A percentile compares a stretch with the other conserved stretches of the same genome.
These are phyloP conservation scores for Manduca sexta DNA, from an alignment of 1,140 invertebrate species.

Conservation along the genomic window DNA sequence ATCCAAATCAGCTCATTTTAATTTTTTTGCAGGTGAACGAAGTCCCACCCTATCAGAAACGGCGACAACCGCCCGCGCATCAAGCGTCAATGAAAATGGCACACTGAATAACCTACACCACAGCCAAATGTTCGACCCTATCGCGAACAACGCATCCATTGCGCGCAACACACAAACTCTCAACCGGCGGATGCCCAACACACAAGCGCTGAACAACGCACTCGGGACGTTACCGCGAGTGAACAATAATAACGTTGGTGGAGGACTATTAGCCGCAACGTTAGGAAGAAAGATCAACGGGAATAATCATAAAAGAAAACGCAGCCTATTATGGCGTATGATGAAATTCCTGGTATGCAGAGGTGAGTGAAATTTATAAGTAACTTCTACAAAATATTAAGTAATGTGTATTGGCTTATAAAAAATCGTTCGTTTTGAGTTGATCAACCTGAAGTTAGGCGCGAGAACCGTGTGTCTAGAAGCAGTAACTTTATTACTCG, in stretches of 20 bases:
- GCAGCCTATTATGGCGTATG: slow-evolving; percentile 71
- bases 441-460: too few species aligned
- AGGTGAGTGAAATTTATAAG: slow-evolving; percentile 47
- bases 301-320: slow-evolving; percentile 65
- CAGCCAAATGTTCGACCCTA: slow-evolving; percentile 70
- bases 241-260: slow-evolving; percentile 57
- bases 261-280: slow-evolving; percentile 48
- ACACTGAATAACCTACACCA: slow-evolving; percentile 68
- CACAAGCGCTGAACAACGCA: slow-evolving; percentile 67
- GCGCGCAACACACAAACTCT: slow-evolving; percentile 56
- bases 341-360: slow-evolving; percentile 76
- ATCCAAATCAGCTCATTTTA: too few species aligned
- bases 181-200: slow-evolving; percentile 44
- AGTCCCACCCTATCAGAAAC: slow-evolving; percentile 87
- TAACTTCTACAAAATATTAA: too few species aligned
- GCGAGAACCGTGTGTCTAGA: too few species aligned
- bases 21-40: slow-evolving; percentile 76
- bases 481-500: too few species aligned
- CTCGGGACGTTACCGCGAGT: slow-evolving; percentile 71
- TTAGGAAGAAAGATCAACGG: slow-evolving; percentile 63
- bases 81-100: slow-evolving; percentile 75
- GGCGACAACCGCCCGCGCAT: slow-evolving; percentile 85
- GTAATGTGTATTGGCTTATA: too few species aligned
- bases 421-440: too few species aligned
- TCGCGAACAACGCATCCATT: slow-evolving; percentile 56